Base-by-base conservation (phyloP, 2,888 invertebrate genomes). In the Plagodis pulveraria region DNA sequence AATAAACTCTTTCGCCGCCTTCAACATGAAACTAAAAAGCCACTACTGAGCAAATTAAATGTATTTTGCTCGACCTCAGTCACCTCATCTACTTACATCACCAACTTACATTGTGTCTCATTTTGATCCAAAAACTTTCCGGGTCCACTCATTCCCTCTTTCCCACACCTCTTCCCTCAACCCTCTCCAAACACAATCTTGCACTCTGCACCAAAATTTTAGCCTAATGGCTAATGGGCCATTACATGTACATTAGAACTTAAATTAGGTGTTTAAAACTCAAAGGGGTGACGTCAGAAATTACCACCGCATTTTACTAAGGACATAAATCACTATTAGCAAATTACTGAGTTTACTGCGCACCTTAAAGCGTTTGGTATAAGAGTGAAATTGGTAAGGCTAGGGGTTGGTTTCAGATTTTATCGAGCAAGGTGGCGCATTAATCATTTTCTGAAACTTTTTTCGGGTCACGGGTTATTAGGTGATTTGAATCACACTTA, bases 401-500 rank as follows among this genome's bases (percentile, higher is more conserved):
- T 40, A 49, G 47, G 57, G 58, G 52, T 59, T 58, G 65, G 40
- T 40, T 40, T 10, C 10, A 6, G 42, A 65, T 69, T 61, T 65
- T 66, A 69, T 66, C 66, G 53, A 47, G 57, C 50, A 50, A 57
- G 43, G 52, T 51, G 63, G 40, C 52, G 49, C 69, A 65, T 69
- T 66, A 69, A 69, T 69, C 69, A 69, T 66, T 59, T 22, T 59
- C 63, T 63, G 51, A 59, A 65, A 65, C 51, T 66, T 66, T 67
- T 67, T 69, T 65, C 59, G 63, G 69, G 66, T 63, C 66, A 65
- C 62, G 63, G 63, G 62, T 65, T 65, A 69, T 69, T 66, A 62
- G 63, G 66, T 53, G 63, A 69, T 69, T 66, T 55, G 50, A 58
- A 60, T 66, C 66, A 58, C 66, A 69, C 66, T 66, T 65, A 62